Conservation (phyloP, 2,797 vertebrate genomes). For the Siniperca obscura region DNA sequence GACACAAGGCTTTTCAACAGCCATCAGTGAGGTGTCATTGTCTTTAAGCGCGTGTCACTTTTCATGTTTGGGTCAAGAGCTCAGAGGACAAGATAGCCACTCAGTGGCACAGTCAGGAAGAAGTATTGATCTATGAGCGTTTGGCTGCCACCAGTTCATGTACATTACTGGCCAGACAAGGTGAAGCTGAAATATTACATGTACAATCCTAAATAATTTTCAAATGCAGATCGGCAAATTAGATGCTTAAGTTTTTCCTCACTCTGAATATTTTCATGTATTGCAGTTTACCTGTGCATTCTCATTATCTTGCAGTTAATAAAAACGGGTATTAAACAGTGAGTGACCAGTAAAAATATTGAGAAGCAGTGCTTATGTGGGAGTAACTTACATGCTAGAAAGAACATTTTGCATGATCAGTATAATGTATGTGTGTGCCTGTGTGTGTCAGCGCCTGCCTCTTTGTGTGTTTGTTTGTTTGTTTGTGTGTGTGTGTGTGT, state of each 20-base stretch:
- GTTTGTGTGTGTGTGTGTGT: constrained; percentile 36
- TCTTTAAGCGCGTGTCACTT: constrained; percentile 68
- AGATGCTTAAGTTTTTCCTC: neutral
- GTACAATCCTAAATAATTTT: constrained; percentile 9
- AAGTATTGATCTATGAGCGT: constrained; percentile 69
- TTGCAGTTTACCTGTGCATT: neutral
- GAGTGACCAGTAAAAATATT: constrained; percentile 22
- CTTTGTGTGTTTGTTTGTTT: constrained; percentile 36
- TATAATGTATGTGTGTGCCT: constrained; percentile 20
- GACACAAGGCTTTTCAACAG: constrained; percentile 33
- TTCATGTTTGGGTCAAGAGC: constrained; percentile 76
- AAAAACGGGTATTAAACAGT: constrained; percentile 33
- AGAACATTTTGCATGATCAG: constrained; percentile 47
- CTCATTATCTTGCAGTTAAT: constrained; percentile 27
- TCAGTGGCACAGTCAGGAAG: constrained; percentile 63
- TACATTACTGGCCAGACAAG: constrained; percentile 35
- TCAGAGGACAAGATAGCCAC: constrained; percentile 61
- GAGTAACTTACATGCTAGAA: constrained; percentile 46
- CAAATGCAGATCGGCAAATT: constrained; percentile 12
- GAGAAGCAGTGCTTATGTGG: constrained; percentile 26
- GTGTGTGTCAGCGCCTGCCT: constrained; percentile 37
- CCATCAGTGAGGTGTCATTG: constrained; percentile 64
- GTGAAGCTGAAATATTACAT: constrained; percentile 40
- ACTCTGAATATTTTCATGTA: neutral
- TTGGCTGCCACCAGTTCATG: constrained; percentile 48